Percentiles rank a stretch among this genome's conserved stretches.
These are phyloP conservation scores for Siderastrea siderea DNA, from an alignment of 92 coral and sea anemone species.

Conservation along the genomic window DNA sequence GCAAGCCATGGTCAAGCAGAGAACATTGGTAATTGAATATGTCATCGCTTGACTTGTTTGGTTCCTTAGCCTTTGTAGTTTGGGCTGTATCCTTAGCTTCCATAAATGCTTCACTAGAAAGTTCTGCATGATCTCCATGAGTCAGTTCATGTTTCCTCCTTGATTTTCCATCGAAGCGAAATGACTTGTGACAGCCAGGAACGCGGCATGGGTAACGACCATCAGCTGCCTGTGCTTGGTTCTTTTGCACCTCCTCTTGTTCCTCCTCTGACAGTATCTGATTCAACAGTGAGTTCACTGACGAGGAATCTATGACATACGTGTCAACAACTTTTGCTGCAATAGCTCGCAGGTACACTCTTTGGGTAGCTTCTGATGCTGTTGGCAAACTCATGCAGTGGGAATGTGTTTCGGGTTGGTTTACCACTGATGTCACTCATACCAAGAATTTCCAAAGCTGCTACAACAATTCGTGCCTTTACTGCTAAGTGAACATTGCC, in stretches of 20 bases:
- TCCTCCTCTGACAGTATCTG: constrained; percentile 33
- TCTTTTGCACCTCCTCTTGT: neutral
- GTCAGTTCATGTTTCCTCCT: neutral
- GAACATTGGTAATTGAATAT: constrained; percentile 29
- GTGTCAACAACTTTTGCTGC: too few relatives aligned
- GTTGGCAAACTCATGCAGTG: neutral
- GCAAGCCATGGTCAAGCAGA: constrained; percentile 34
- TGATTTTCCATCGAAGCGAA: constrained; percentile 9
- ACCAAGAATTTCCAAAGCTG: constrained; percentile 46
- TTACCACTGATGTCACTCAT: constrained; percentile 1
- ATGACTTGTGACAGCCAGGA: constrained; percentile 39
- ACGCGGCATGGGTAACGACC: constrained; percentile 40
- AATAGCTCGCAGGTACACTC: too few relatives aligned
- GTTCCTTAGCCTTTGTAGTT: too few relatives aligned
- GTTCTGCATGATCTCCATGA: neutral
- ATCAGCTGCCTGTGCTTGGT: constrained; percentile 17
- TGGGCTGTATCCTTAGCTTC: too few relatives aligned
- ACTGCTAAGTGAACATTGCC: constrained; percentile 48
- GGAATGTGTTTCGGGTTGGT: neutral
- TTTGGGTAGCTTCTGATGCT: too few relatives aligned
- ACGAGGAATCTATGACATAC: neutral
- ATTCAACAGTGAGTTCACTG: neutral
- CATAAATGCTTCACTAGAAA: neutral
- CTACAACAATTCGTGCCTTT: constrained; percentile 41
- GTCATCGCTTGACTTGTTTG: constrained; percentile 8